These are phyloP conservation scores for Liparis tanakae DNA, from an alignment of 2,797 vertebrate species.

Conservation along the genomic window DNA sequence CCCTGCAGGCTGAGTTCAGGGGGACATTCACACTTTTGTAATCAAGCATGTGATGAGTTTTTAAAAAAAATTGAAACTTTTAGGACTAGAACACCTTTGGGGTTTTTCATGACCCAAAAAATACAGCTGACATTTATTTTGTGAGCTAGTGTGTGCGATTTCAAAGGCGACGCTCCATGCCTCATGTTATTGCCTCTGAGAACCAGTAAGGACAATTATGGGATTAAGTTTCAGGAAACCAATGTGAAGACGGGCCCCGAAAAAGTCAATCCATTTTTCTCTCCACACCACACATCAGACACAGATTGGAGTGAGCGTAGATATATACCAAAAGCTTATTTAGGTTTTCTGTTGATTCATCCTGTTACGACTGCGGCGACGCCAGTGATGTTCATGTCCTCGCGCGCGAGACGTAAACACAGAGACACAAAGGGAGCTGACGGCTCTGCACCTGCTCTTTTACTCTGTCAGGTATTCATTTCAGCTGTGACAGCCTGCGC, in stretches of 20 bases:
- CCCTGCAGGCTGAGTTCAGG: background rate
- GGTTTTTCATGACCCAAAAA: conserved; percentile 3
- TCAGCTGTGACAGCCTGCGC: conserved; percentile 68
- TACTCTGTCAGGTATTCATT: conserved; percentile 79
- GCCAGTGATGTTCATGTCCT: conserved; percentile 57
- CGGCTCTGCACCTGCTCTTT: conserved; percentile 68
- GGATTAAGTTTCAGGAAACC: background rate
- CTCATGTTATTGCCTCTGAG: background rate
- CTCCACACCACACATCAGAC: conserved; percentile 17
- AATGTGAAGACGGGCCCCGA: background rate
- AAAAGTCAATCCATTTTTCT: conserved; percentile 1
- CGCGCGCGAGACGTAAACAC: conserved; percentile 43
- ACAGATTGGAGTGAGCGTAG: conserved; percentile 41
- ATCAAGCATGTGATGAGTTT: conserved; percentile 6
- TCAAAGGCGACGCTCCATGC: background rate
- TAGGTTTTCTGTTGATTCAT: conserved; percentile 53
- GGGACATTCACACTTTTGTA: background rate
- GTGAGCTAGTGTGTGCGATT: background rate
- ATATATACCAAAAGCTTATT: conserved; percentile 45
- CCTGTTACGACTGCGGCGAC: conserved; percentile 31
- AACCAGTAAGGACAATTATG: background rate
- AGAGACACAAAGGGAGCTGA: conserved; percentile 66
- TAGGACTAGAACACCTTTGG: conserved; percentile 13
- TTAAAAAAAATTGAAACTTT: background rate
- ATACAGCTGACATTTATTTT: background rate